Evolutionary conservation across 2,113 vertebrate species (phyloP).

Genomic region (Strigops habroptila): DNA sequence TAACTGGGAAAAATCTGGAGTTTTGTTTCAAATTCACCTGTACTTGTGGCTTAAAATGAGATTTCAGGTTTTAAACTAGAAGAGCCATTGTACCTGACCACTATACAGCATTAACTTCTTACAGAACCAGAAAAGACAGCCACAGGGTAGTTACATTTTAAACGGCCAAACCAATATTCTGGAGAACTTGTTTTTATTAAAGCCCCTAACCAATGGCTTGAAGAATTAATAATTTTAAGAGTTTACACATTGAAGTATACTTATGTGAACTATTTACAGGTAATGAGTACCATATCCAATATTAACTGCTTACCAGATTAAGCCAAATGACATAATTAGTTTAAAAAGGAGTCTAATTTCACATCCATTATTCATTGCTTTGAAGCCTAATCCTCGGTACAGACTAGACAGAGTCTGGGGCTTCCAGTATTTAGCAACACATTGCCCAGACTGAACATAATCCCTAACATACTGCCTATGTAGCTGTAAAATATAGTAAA

Average conservation of each 20-base stretch:
- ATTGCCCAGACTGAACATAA: background rate
- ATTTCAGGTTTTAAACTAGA: background rate
- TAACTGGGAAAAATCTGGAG: background rate
- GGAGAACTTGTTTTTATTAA: background rate
- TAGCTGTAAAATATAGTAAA: background rate
- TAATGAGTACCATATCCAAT: background rate
- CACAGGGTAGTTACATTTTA: background rate
- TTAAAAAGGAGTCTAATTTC: slow-evolving; percentile 4
- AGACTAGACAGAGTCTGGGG: background rate
- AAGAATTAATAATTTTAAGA: background rate
- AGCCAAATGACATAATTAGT: background rate
- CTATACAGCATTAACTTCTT: background rate
- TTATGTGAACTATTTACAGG: background rate
- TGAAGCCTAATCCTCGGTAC: background rate
- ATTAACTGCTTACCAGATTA: background rate
- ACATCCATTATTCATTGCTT: background rate
- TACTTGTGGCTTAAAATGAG: background rate
- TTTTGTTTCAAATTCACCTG: background rate
- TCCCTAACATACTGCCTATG: background rate
- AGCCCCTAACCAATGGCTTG: background rate
- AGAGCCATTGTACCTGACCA: background rate
- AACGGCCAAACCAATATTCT: background rate
- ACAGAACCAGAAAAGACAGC: background rate
- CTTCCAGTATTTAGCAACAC: background rate
- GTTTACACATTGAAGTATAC: background rate